Evolutionary conservation across 2,888 invertebrate genomes (phyloP), one percentile per base, ranked within the genome.

Genomic region (Argyresthia albistria): DNA sequence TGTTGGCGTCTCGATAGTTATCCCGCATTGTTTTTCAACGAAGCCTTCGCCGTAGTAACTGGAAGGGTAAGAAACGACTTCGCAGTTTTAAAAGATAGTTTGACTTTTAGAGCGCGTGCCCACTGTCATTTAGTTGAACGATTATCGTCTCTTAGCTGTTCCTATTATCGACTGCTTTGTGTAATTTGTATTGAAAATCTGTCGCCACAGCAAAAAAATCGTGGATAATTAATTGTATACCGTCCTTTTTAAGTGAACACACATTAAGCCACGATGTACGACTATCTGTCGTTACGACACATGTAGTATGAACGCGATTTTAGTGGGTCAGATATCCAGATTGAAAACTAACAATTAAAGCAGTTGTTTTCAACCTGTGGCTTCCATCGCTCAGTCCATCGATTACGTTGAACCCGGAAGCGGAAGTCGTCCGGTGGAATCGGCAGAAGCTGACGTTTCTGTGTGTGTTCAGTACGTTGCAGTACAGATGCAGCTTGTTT

Each of bases 1-100:
- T 1, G 66, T 67, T 0, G 86, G 80, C 0, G 56, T 57, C 56
- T 83, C 81, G 53, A 89, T 76, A 0, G 88, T 84, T 56, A 89
- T 67, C 1, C 89, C 89, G 58, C 89, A 89, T 8, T 89, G 73
- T 9, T 75, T 74, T 0, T 66, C 62, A 1, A 63, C 60, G 46
- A 88, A 81, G 11, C 89, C 88, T 4, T 75, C 66, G 2, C 89
- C 89, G 57, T 82, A 88, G 59, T 89, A 89, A 60, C 88, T 88
- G 57, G 11, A 14, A 51, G 3, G 43, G 35, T 46, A 46, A 46
- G 35, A 11, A 7, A 25, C 8, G 7, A 46, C 8, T n/a, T n/a
- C n/a, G n/a, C n/a, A n/a, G n/a, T n/a, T n/a, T n/a, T n/a, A n/a
- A n/a, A n/a, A n/a, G n/a, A n/a, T n/a, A n/a, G n/a, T n/a, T n/a